A percentile compares a stretch with the other conserved stretches of the same genome.
Conservation (phyloP, 2,113 vertebrate species). For the Podocnemis expansa region DNA sequence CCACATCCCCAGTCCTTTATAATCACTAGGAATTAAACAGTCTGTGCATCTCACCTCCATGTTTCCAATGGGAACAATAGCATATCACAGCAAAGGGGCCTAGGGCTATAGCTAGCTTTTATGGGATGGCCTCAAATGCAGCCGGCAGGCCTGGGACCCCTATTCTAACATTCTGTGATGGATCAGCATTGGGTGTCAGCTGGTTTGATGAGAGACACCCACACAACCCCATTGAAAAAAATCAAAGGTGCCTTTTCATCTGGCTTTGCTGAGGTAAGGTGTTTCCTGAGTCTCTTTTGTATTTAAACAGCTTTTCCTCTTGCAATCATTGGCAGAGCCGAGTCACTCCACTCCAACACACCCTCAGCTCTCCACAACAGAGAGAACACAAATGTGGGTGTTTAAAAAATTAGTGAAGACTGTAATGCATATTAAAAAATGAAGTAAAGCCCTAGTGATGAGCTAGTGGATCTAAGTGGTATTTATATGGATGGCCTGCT, state of each 20-base stretch:
- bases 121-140: background rate
- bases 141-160: background rate
- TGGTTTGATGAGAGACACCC: slow-evolving; percentile 53
- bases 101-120: background rate
- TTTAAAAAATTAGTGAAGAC: background rate
- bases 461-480: rapidly evolving
- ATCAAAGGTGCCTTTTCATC: slow-evolving; percentile 59
- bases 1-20: background rate
- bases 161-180: background rate
- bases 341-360: background rate
- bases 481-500: background rate
- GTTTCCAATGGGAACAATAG: background rate
- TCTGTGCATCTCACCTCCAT: background rate
- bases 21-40: background rate
- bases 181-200: slow-evolving; percentile 53
- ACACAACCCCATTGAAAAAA: slow-evolving; percentile 34
- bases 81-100: background rate
- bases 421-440: background rate
- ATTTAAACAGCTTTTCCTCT: background rate
- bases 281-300: slow-evolving; percentile 22
- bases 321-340: background rate
- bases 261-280: slow-evolving; percentile 30
- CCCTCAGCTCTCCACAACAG: background rate
- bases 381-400: background rate
- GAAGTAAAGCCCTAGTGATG: background rate